A percentile compares a stretch with the other conserved stretches of the same genome.
Conservation (phyloP, 2,888 invertebrate genomes). For the Allophyes oxyacanthae region DNA sequence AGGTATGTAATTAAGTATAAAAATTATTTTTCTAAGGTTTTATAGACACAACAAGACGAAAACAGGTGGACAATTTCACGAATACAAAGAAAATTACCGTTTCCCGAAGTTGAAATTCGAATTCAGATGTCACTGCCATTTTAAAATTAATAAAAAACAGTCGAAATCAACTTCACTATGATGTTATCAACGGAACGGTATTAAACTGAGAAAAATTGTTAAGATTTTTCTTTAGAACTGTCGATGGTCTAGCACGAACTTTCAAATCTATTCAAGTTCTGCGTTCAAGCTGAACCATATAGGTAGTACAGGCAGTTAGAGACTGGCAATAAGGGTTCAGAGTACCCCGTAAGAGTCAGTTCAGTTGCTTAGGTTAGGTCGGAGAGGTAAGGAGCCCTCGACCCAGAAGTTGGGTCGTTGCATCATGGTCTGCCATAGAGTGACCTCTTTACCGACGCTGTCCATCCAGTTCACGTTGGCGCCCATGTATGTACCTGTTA, state of each 20-base stretch:
- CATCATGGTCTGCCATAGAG: conserved; percentile 98
- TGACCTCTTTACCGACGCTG: conserved; percentile 96
- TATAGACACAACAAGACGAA: conserved; percentile 35
- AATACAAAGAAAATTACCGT: conserved; percentile 40
- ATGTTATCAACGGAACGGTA: not conserved
- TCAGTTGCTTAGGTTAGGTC: conserved; percentile 92
- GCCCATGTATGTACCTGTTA: conserved; percentile 95
- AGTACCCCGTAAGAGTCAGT: conserved; percentile 24
- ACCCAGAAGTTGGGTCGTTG: conserved; percentile 99
- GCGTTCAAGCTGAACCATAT: too few relatives aligned
- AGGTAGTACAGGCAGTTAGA: too few relatives aligned
- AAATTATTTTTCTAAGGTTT: conserved; percentile 22
- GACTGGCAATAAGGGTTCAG: too few relatives aligned
- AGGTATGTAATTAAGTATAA: conserved; percentile 28
- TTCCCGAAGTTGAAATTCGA: conserved; percentile 28
- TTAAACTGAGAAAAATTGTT: not conserved
- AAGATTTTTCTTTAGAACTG: conserved; percentile 30
- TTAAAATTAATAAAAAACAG: conserved; percentile 14
- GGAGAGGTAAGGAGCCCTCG: conserved; percentile 96
- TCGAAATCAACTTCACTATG: conserved; percentile 3
- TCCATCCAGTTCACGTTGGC: conserved; percentile 98
- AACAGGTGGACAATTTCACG: conserved; percentile 45
- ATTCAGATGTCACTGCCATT: conserved; percentile 16
- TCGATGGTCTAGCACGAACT: too few relatives aligned
- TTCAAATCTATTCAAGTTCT: too few relatives aligned